Percentiles rank a stretch among this genome's conserved stretches.
phyloP scores from a whole-genome alignment of 2,113 vertebrate genomes.

The Meles meles region DNA sequence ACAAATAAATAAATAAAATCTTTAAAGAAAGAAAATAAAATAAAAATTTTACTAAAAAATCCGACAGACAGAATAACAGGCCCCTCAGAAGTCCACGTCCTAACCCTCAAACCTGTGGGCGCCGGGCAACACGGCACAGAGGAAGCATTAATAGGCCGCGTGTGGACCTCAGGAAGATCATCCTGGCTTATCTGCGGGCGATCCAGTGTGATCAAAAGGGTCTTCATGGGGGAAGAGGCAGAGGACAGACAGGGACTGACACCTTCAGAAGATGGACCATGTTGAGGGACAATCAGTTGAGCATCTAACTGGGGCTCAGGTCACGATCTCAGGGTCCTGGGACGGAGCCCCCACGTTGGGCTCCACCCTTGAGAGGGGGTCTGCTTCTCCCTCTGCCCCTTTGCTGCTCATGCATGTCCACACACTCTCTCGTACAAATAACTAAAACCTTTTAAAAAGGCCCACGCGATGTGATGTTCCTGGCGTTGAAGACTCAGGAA shows the following conservation, averaged over 20 bases:
- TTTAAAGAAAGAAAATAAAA: too few relatives aligned
- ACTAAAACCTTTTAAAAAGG: not conserved
- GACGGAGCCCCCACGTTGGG: not conserved
- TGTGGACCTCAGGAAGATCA: too few relatives aligned
- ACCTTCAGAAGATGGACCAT: not conserved
- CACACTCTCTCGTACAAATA: not conserved
- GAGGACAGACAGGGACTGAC: not conserved
- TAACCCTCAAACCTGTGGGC: not conserved
- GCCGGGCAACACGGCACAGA: not conserved
- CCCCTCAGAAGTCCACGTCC: not conserved
- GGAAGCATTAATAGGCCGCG: not conserved
- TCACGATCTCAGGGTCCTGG: not conserved
- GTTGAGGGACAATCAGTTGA: not conserved
- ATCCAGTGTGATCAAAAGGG: not conserved
- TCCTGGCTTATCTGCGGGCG: not conserved
- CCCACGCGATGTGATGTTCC: too few relatives aligned
- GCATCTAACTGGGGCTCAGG: not conserved
- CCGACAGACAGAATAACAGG: not conserved
- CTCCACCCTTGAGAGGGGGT: not conserved
- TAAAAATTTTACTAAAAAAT: too few relatives aligned
- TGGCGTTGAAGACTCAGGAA: not conserved
- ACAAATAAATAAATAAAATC: too few relatives aligned
- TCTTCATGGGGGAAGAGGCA: not conserved
- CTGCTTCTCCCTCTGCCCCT: not conserved
- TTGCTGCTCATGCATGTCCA: not conserved